Evolutionary conservation across 2,113 vertebrate genomes (phyloP), one percentile per base, ranked within the genome.

Genomic region (Aptenodytes patagonicus): DNA sequence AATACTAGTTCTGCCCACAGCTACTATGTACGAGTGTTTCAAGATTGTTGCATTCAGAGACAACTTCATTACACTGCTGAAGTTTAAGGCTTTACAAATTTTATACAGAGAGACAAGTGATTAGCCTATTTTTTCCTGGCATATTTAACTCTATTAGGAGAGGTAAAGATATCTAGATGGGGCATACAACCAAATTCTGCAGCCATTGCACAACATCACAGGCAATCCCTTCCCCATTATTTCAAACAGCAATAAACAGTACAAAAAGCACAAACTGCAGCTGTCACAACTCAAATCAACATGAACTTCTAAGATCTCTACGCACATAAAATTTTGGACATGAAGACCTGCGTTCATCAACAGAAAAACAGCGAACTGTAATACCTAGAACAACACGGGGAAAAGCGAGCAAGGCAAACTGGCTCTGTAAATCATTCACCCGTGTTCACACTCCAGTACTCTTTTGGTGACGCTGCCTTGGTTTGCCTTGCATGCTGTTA

Each of bases 1-100:
- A 31, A 13, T 18, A 4, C 32, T 19, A 18, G 7, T 52, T 17
- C 9, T 70, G 64, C 25, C 25, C 8, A 0, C n/a, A 58, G 36
- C 2, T 29, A 9, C 1, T 6, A 36, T 6, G 8, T 14, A 47
- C 0, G 0, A 44, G 16, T 1, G 7, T 17, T 49, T 25, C 55
- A 44, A 3, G 15, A 32, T 13, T 3, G 21, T 6, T 83, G 42
- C 22, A 5, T 10, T 54, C 22, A 54, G 44, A 26, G 19, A 51
- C 8, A 86, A 62, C 42, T 52, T 29, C 5, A 0, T 28, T 4
- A 40, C 34, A 3, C 32, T 28, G n/a, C 7, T 18, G 6, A 60
- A 49, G 31, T n/a, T 17, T 29, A 29, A 65, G 62, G 36, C 24
- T 54, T 58, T 54, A 52, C 31, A 66, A 10, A 46, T 38, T 80